Percentiles rank a stretch among this genome's conserved stretches.
phyloP scores from a whole-genome alignment of 1,140 invertebrate species.

The Philotrypesis tridentata region DNA sequence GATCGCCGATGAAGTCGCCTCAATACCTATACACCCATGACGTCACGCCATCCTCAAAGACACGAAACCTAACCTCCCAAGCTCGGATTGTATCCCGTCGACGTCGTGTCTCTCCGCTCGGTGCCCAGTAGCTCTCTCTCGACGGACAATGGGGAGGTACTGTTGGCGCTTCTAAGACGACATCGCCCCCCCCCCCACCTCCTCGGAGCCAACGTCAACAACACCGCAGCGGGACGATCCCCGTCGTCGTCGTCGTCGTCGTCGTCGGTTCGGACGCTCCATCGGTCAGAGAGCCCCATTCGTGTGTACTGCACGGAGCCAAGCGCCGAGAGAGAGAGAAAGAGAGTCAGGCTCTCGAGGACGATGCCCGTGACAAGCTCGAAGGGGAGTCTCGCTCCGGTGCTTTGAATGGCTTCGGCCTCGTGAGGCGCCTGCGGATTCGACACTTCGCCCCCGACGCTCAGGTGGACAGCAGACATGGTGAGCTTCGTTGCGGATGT shows the following conservation, averaged over 20 bases:
- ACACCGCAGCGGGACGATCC: background rate
- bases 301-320: too few relatives aligned
- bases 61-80: background rate
- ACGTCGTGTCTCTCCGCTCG: background rate
- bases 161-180: background rate
- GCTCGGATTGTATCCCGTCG: background rate
- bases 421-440: constrained; percentile 6
- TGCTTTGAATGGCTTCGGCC: constrained; percentile 18
- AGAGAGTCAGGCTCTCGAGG: background rate
- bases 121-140: background rate
- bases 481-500: too few relatives aligned
- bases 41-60: background rate
- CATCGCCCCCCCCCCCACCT: too few relatives aligned
- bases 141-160: background rate
- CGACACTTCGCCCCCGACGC: background rate
- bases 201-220: too few relatives aligned
- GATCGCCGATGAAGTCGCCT: too few relatives aligned
- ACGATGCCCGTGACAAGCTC: constrained; percentile 27
- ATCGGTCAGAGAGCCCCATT: too few relatives aligned
- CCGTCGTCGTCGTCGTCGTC: too few relatives aligned
- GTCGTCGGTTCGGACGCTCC: too few relatives aligned
- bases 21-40: background rate
- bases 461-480: constrained; percentile 21
- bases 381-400: constrained; percentile 13
- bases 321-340: too few relatives aligned